Base-by-base conservation (phyloP, 64 coral and sea anemone species). In the Platygyra sinensis region DNA sequence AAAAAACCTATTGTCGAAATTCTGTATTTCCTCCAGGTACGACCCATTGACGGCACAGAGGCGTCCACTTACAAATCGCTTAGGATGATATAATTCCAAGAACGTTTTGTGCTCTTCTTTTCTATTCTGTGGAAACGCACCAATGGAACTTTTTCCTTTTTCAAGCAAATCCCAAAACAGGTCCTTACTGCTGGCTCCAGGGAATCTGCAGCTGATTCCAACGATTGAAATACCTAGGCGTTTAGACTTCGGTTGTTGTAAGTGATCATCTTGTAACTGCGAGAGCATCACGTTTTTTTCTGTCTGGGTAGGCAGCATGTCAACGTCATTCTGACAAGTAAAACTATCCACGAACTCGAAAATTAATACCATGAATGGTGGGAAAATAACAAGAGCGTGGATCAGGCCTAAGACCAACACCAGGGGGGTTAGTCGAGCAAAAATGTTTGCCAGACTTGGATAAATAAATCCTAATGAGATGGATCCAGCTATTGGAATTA, bases 101-200 rank as follows among this genome's bases (percentile, higher is more conserved):
- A 95, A 88, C 20, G 81, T 69, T 15, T 75, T 18, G 65, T 73
- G 52, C 15, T 39, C n/a, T 11, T 88, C 59, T 57, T 24, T 4
- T 85, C 94, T 86, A n/a, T 88, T 95, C 59, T 83, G 69, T 0
- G 94, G 94, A 18, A 95, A 95, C 13, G 33, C 72, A 30, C 72
- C 55, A 19, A 95, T 67, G 1, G 89, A 32, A 75, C 89, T 82
- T 20, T 38, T 46, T 33, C 94, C 94, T 62, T 95, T 79, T 51
- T 82, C 60, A 55, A 95, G 89, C 83, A 95, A 82, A 46, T 77
- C 54, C 94, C 94, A 95, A 71, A 95, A 95, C 39, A 83, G 69
- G 30, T 82, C 86, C 55, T 95, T 95, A 72, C 60, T 88, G 17
- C 72, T 73, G 7, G 94, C 94, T 30, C 73, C 59, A 49, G 94